Base-by-base conservation (phyloP, 2,113 vertebrate genomes). In the Larimichthys crocea region DNA sequence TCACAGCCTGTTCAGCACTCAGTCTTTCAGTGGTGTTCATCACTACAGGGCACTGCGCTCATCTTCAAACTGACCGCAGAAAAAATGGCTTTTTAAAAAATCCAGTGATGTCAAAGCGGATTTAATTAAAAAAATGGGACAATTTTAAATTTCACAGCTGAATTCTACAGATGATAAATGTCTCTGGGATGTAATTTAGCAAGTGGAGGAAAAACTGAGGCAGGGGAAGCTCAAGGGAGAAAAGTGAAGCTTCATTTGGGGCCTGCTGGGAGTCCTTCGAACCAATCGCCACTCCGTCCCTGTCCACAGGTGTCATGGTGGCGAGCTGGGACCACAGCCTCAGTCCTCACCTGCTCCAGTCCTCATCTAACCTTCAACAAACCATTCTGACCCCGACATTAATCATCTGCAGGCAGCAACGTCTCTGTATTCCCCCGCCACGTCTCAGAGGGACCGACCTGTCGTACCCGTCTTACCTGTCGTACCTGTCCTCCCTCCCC, bases 371-470 rank as follows among this genome's bases (percentile, higher is more conserved):
- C 82, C 87, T 84, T 84, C 81, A 89, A 35, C 77, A 75, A 86
- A 70, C 80, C 20, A 22, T 56, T 72, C 65, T 46, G 46, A 84
- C 84, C 77, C 46, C 71, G n/a, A 79, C 89, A 90, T 90, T 86
- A 86, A 90, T 90, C 89, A 90, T 88, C 49, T 17, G 71, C 74
- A 76, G 82, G 77, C 76, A 44, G 71, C 64, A 2, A 11, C 29
- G 70, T 76, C 63, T 82, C 77, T 70, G 2, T 22, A 48, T 10
- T 65, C 48, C 71, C 50, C 50, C 14, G 10, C 11, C 72, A 5
- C 7, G 50, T 63, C 83, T 83, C 83, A 2, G 40, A 62, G 87
- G 86, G 81, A 63, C 53, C 8, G 17, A 52, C 56, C 63, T 53
- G 74, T 79, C 53, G 49, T 63, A 55, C 75, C 72, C 24, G 20